Percentiles rank a stretch among this genome's conserved stretches.
Conservation (phyloP, 2,888 invertebrate species). For the Dendrolimus houi region DNA sequence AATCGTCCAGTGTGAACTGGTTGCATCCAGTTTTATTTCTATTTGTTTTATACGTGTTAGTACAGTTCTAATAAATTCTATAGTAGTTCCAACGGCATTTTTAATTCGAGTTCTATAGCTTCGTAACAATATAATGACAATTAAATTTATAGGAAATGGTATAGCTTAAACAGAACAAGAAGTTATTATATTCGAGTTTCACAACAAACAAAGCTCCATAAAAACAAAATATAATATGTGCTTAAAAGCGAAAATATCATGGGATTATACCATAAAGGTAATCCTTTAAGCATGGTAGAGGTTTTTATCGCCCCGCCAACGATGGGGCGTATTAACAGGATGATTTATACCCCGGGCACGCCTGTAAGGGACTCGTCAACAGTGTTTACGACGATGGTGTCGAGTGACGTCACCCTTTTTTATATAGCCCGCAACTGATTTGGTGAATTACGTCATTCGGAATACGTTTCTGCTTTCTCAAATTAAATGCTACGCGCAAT, state of each 20-base stretch:
- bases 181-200: too few species aligned
- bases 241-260: background rate
- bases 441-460: background rate
- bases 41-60: too few species aligned
- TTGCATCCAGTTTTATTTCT: too few species aligned
- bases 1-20: too few species aligned
- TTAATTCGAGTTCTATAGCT: too few species aligned
- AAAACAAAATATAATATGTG: too few species aligned
- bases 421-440: background rate
- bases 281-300: background rate
- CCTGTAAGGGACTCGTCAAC: background rate
- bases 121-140: too few species aligned
- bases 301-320: background rate
- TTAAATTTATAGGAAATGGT: too few species aligned
- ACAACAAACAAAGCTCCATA: too few species aligned
- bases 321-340: background rate
- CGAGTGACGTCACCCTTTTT: background rate
- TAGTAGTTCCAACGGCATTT: too few species aligned
- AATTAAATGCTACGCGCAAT: background rate
- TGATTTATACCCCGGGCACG: background rate
- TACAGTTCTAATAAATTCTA: too few species aligned
- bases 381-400: background rate
- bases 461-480: background rate
- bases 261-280: background rate
- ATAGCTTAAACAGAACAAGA: too few species aligned